Conservation (phyloP, 1,140 invertebrate species). For the Bicyclus anynana region DNA sequence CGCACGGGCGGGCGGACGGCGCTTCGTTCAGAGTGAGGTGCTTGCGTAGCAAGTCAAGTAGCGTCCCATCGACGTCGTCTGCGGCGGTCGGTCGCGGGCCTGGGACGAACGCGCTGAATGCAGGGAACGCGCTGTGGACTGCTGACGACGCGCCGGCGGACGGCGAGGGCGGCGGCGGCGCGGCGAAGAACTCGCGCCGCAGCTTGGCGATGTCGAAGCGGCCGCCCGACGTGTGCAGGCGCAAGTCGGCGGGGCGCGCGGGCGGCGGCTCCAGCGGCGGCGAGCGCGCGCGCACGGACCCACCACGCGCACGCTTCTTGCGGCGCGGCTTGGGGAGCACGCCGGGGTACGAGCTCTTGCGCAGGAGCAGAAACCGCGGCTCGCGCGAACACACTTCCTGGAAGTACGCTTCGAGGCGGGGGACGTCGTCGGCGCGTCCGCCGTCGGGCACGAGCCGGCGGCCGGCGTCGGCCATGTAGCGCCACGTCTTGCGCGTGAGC, state of each 20-base stretch:
- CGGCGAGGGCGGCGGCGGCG: conserved; percentile 54
- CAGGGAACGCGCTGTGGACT: conserved; percentile 27
- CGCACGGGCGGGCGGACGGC: conserved; percentile 59
- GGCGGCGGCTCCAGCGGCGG: conserved; percentile 73
- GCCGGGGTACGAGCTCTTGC: conserved; percentile 87
- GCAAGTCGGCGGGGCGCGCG: conserved; percentile 70
- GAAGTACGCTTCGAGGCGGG: conserved; percentile 89
- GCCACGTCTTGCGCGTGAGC: conserved; percentile 91
- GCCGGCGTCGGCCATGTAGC: conserved; percentile 94
- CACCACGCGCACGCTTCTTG: conserved; percentile 78
- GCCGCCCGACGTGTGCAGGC: conserved; percentile 76
- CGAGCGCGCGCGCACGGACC: conserved; percentile 80
- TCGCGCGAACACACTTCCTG: conserved; percentile 88
- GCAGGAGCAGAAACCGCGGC: conserved; percentile 87
- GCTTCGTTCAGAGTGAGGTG: conserved; percentile 78
- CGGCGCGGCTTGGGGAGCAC: conserved; percentile 79
- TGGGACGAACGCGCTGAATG: no score
- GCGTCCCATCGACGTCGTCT: conserved; percentile 76
- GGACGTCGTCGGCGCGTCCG: conserved; percentile 84
- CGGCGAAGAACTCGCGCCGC: conserved; percentile 80
- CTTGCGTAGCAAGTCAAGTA: conserved; percentile 82
- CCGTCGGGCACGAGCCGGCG: conserved; percentile 88
- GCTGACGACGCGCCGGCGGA: conserved; percentile 31
- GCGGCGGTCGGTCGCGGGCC: conserved; percentile 29
- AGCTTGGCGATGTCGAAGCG: conserved; percentile 83